phyloP scores from a whole-genome alignment of 2,113 vertebrate genomes.

The Saccopteryx leptura region DNA sequence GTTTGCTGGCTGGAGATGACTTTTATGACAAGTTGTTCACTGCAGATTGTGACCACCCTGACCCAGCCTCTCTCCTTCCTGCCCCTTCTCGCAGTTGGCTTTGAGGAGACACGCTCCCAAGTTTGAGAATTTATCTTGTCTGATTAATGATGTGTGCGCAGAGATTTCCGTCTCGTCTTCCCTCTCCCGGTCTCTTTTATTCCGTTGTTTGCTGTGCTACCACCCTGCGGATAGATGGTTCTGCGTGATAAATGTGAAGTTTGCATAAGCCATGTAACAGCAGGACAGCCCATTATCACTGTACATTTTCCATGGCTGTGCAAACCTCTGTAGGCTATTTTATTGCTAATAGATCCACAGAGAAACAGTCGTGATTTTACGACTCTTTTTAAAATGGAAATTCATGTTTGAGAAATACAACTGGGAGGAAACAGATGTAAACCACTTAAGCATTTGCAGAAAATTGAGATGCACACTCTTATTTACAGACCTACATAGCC shows the following conservation, averaged over 20 bases:
- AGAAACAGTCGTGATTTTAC: constrained; percentile 94
- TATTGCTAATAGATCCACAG: constrained; percentile 95
- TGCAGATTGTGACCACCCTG: constrained; percentile 82
- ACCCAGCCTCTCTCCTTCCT: background rate
- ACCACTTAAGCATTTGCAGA: constrained; percentile 93
- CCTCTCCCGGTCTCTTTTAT: constrained; percentile 90
- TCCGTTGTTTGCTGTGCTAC: constrained; percentile 90
- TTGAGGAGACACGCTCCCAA: constrained; percentile 87
- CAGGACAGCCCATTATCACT: constrained; percentile 94
- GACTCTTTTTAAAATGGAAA: constrained; percentile 96
- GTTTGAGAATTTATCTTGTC: constrained; percentile 89
- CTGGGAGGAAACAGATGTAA: constrained; percentile 94
- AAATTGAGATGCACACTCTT: constrained; percentile 93
- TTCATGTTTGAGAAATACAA: constrained; percentile 95
- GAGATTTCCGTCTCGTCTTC: constrained; percentile 88
- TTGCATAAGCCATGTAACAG: constrained; percentile 95
- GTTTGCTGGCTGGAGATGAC: constrained; percentile 83
- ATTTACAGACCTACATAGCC: constrained; percentile 92
- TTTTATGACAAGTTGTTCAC: constrained; percentile 83
- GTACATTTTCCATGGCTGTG: constrained; percentile 95
- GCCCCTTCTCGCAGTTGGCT: constrained; percentile 81
- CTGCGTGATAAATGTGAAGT: constrained; percentile 94
- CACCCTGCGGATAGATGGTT: constrained; percentile 93
- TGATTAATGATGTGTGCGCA: constrained; percentile 93
- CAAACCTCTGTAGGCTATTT: constrained; percentile 95